Evolutionary conservation across 2,888 invertebrate genomes (phyloP).

Genomic region (Abscondita cerata): DNA sequence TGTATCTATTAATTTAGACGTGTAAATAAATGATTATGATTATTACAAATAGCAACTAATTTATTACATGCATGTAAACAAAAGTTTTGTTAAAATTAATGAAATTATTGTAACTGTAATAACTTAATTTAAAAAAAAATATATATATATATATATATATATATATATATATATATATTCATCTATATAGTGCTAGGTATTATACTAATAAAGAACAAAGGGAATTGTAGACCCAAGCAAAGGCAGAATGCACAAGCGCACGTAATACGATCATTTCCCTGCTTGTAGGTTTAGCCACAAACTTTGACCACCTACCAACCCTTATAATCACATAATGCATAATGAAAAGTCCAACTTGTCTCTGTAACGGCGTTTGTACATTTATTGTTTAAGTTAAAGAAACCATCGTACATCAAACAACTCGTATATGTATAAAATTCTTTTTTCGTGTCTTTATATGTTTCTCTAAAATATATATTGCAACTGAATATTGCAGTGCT

Average conservation of each 20-base stretch:
- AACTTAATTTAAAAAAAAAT: too few species aligned
- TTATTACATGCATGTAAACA: too few species aligned
- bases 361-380: slow-evolving; percentile 26
- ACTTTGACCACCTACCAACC: slow-evolving; percentile 35
- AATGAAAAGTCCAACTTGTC: slow-evolving; percentile 35
- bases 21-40: too few species aligned
- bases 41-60: too few species aligned
- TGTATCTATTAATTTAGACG: too few species aligned
- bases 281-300: slow-evolving; percentile 37
- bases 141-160: too few species aligned
- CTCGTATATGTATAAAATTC: slow-evolving; percentile 1
- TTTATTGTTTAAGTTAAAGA: slow-evolving; percentile 27
- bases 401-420: slow-evolving; percentile 10
- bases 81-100: too few species aligned
- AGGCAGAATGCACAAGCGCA: slow-evolving; percentile 22
- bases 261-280: slow-evolving; percentile 44
- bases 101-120: too few species aligned
- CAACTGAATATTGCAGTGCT: slow-evolving; percentile 21
- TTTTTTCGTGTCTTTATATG: slow-evolving; percentile 14
- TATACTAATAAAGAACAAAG: slow-evolving; percentile 14
- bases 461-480: slow-evolving; percentile 25
- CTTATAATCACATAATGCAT: slow-evolving; percentile 46
- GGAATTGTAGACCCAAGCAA: slow-evolving; percentile 21
- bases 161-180: too few species aligned
- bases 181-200: too few species aligned